These are phyloP conservation scores for Cheilosia variabilis DNA, from an alignment of 2,888 invertebrate genomes.

Conservation along the genomic window DNA sequence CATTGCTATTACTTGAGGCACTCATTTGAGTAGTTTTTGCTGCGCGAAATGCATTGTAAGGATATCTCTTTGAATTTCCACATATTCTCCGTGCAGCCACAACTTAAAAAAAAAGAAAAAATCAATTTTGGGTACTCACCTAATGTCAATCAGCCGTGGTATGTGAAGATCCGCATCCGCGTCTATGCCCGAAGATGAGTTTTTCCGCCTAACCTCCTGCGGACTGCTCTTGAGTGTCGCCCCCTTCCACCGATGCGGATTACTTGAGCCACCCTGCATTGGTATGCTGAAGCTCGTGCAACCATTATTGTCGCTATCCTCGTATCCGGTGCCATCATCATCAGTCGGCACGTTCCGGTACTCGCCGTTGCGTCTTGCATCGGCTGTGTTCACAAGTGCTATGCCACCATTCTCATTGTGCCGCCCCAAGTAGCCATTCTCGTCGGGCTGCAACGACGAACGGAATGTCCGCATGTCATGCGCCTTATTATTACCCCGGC, in stretches of 20 bases:
- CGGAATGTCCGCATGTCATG: conserved; percentile 77
- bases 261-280: conserved; percentile 50
- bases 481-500: conserved; percentile 82
- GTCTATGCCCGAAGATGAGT: conserved; percentile 55
- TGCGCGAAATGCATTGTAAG: too few relatives aligned
- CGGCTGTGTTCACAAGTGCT: conserved; percentile 83
- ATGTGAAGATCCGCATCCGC: conserved; percentile 87
- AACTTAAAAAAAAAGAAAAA: background rate
- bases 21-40: too few relatives aligned
- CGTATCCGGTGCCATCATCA: conserved; percentile 87
- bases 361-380: conserved; percentile 86
- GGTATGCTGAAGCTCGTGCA: conserved; percentile 76
- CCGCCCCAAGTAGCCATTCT: conserved; percentile 79
- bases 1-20: too few relatives aligned
- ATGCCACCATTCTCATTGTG: conserved; percentile 78
- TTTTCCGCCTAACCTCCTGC: conserved; percentile 76
- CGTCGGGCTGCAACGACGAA: conserved; percentile 74
- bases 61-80: background rate
- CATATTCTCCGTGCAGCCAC: background rate
- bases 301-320: conserved; percentile 83
- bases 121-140: conserved; percentile 83
- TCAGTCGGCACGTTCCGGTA: conserved; percentile 90
- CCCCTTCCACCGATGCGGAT: conserved; percentile 79
- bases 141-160: conserved; percentile 86
- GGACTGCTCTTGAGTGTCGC: conserved; percentile 78